phyloP scores from a whole-genome alignment of 1,140 invertebrate genomes.

The Drosophila lacteicornis region DNA sequence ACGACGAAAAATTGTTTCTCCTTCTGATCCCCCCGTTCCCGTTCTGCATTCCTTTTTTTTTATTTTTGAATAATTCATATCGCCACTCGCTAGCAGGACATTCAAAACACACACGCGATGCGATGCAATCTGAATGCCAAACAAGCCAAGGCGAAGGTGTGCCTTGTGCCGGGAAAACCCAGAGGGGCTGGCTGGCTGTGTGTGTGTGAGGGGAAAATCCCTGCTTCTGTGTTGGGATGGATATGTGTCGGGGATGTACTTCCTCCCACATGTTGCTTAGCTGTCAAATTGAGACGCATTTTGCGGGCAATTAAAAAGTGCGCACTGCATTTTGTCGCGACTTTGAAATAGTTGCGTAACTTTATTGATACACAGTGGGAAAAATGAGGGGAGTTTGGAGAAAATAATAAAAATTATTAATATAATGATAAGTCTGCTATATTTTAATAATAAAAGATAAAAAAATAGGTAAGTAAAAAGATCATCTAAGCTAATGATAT shows the following conservation, averaged over 20 bases:
- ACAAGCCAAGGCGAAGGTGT: slow-evolving; percentile 64
- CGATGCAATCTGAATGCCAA: slow-evolving; percentile 84
- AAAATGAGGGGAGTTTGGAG: fast-evolving
- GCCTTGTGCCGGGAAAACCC: slow-evolving; percentile 5
- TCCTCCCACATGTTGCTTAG: slow-evolving; percentile 66
- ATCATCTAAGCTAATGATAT: not conserved
- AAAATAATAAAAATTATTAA: not conserved
- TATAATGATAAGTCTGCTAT: not conserved
- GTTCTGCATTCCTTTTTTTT: slow-evolving; percentile 3
- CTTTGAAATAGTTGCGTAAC: slow-evolving; percentile 64
- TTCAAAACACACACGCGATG: slow-evolving; percentile 83
- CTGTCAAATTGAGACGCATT: slow-evolving; percentile 70
- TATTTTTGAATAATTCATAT: slow-evolving; percentile 85
- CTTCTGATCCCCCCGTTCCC: not conserved
- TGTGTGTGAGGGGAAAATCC: slow-evolving; percentile 22
- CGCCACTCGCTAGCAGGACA: slow-evolving; percentile 71
- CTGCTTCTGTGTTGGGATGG: slow-evolving; percentile 5
- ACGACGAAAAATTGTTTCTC: slow-evolving; percentile 68
- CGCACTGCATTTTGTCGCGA: slow-evolving; percentile 37
- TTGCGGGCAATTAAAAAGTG: slow-evolving; percentile 64
- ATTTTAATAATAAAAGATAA: no score
- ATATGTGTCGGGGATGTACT: slow-evolving; percentile 14
- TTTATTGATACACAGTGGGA: slow-evolving; percentile 48
- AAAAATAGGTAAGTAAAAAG: not conserved
- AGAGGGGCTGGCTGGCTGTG: not conserved